Conservation (phyloP, 2,888 invertebrate genomes). For the Plebejus argus region DNA sequence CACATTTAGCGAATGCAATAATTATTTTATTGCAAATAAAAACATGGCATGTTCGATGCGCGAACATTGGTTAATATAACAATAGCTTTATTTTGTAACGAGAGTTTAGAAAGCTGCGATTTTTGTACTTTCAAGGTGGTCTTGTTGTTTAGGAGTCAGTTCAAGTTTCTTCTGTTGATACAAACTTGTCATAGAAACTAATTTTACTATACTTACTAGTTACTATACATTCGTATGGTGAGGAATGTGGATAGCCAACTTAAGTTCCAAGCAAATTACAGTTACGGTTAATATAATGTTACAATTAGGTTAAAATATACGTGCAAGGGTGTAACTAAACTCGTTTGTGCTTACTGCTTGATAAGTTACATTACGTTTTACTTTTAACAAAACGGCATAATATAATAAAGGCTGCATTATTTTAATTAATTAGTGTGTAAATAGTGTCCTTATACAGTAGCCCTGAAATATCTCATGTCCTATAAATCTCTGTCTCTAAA, state of each 20-base stretch:
- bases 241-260: too few relatives aligned
- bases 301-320: too few relatives aligned
- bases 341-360: too few relatives aligned
- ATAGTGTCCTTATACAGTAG: not conserved
- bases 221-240: too few relatives aligned
- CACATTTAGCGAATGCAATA: slow-evolving; percentile 29
- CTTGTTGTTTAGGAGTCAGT: not conserved
- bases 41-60: slow-evolving; percentile 13
- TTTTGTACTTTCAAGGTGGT: not conserved
- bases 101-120: not conserved
- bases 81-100: slow-evolving; percentile 10
- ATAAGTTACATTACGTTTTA: too few relatives aligned
- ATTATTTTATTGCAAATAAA: slow-evolving; percentile 30
- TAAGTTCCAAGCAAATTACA: too few relatives aligned
- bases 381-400: too few relatives aligned
- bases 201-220: too few relatives aligned
- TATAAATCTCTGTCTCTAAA: not conserved
- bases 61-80: slow-evolving; percentile 13
- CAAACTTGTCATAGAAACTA: too few relatives aligned
- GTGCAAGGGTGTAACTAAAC: too few relatives aligned
- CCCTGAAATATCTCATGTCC: not conserved
- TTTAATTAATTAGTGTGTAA: not conserved
- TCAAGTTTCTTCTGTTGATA: too few relatives aligned
- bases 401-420: not conserved
- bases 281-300: too few relatives aligned